Evolutionary conservation across 2,797 vertebrate genomes (phyloP), one percentile per base, ranked within the genome.

Genomic region (Aldrovandia affinis): DNA sequence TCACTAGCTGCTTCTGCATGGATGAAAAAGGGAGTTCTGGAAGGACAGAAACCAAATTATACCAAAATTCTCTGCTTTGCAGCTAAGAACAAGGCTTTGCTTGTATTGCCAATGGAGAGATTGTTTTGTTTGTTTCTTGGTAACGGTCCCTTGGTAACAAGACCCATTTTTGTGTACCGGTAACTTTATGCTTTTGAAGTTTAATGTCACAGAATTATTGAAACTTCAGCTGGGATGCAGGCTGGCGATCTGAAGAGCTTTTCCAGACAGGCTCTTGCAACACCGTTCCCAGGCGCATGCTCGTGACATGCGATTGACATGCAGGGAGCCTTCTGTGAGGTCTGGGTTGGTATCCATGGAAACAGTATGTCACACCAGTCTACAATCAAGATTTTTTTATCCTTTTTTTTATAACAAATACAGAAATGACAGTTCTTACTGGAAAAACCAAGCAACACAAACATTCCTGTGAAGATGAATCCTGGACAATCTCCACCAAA

Each of bases 21-120:
- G 92, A 93, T 87, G 77, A 90, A 93, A 93, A 94, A 94, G 92
- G 93, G 92, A 94, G 90, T 87, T 78, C 78, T 78, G 55, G 82
- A 85, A 88, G 36, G 84, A 87, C 50, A 80, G 47, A 81, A 68
- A 80, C 81, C 81, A 25, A 33, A 81, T 92, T 92, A 92, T 92
- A 93, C 90, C 93, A 92, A 93, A 92, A 82, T 81, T 89, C 88
- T 88, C 84, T 91, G 89, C 92, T 89, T 88, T 83, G 59, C 55
- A 22, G 70, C 54, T 65, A n/a, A 88, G 85, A 91, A 91, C 80
- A 73, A 22, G n/a, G 81, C 79, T 70, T 79, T 78, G 75, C 81
- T 88, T 86, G 5, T 82, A 20, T 82, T 94, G 92, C 93, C 93
- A 92, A 93, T 59, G 93, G 93, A 91, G 92, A 94, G 91, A 91